Evolutionary conservation across 2,888 invertebrate species (phyloP), one percentile per base, ranked within the genome.

Genomic region (Rambutsinella grinnellia): DNA sequence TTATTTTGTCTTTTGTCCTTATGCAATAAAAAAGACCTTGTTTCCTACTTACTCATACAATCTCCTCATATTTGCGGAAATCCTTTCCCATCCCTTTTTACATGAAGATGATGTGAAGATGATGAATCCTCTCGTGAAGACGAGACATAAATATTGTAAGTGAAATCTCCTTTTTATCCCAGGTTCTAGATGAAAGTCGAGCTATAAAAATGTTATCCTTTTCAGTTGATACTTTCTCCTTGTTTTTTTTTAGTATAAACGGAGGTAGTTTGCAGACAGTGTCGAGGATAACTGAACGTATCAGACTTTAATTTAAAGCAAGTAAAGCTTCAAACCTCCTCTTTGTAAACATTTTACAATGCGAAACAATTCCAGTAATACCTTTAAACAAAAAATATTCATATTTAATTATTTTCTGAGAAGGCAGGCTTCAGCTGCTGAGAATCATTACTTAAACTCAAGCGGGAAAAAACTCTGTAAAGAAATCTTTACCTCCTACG

Each of bases 51-150:
- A 24, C n/a, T 24, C 23, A 17, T 24, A 17, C 5, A 3, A 17
- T 15, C 24, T 21, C 53, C 53, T 54, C 5, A 24, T 28, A 27
- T 19, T 13, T 53, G 19, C 46, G 58, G n/a, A n/a, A n/a, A 36
- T 36, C n/a, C 46, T 44, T 60, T 63, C 46, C 26, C 66, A 46
- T 54, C 19, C 19, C 54, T 66, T 56, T 54, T 63, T 44, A 15
- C 24, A 27, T 36, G 21, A 44, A 36, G 28, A 44, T n/a, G n/a
- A 13, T 36, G 36, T 13, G 36, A 36, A 36, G 36, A 36, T n/a
- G 65, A 66, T 58, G 67, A 67, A 49, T 69, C 23, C 15, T n/a
- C 56, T 8, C 10, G 24, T 61, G 51, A 53, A 60, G 53, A 61
- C 69, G 51, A 44, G n/a, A 51, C 60, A 58, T 51, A 68, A 60